Evolutionary conservation across 2,888 invertebrate genomes (phyloP).

Genomic region (Sarcophaga subvicina): DNA sequence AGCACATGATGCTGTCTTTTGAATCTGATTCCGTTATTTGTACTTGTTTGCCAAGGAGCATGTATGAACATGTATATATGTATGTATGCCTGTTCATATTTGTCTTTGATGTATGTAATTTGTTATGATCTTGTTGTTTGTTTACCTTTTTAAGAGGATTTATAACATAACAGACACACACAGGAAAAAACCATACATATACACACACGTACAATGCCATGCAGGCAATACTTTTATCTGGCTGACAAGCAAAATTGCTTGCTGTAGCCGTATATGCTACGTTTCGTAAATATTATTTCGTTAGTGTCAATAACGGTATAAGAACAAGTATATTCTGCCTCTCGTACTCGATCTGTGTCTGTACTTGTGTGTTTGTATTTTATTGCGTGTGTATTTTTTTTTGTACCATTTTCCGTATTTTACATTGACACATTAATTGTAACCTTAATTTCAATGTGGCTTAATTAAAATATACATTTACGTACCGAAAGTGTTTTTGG

Average conservation of each 20-base stretch:
- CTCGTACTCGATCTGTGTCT: background rate
- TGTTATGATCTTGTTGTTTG: slow-evolving; percentile 61
- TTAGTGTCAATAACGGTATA: background rate
- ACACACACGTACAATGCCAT: background rate
- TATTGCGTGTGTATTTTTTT: background rate
- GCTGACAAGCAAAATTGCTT: slow-evolving; percentile 48
- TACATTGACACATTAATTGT: slow-evolving; percentile 66
- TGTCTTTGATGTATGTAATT: slow-evolving; percentile 57
- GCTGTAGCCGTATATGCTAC: background rate
- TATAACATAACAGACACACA: slow-evolving; percentile 25
- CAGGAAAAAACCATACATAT: background rate
- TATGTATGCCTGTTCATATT: slow-evolving; percentile 28
- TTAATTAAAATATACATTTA: slow-evolving; percentile 64
- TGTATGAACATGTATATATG: background rate
- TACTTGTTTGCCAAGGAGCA: background rate
- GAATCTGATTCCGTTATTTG: background rate
- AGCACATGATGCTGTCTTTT: background rate
- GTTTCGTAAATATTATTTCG: no score
- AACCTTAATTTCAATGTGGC: slow-evolving; percentile 63
- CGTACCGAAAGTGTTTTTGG: background rate
- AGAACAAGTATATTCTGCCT: background rate
- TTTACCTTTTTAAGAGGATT: slow-evolving; percentile 66
- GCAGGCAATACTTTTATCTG: background rate
- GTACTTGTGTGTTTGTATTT: background rate
- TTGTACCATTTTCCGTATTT: slow-evolving; percentile 2